Conservation (phyloP, 2,797 vertebrate genomes). For the Tapirus indicus region DNA sequence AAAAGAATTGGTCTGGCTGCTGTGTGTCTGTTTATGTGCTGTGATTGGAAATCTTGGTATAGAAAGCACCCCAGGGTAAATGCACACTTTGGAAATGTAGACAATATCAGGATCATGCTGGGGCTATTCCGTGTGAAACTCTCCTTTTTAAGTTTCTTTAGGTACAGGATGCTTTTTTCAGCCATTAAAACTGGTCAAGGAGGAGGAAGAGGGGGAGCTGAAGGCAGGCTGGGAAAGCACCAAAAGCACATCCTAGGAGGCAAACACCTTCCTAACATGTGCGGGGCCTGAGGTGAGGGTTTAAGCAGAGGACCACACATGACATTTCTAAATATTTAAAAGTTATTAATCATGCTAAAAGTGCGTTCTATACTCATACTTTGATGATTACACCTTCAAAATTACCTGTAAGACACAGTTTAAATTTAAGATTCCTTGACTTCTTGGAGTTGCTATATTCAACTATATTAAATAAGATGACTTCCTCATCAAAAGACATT, state of each 20-base stretch:
- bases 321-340: slow-evolving; percentile 33
- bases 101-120: not conserved
- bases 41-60: not conserved
- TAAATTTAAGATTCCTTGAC: not conserved
- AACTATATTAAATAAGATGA: not conserved
- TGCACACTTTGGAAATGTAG: not conserved
- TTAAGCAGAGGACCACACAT: not conserved
- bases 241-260: not conserved
- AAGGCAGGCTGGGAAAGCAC: not conserved
- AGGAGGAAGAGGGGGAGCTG: not conserved
- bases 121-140: not conserved
- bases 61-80: not conserved
- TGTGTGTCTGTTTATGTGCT: not conserved
- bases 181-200: not conserved
- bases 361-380: not conserved
- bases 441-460: not conserved
- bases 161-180: not conserved
- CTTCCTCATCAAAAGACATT: slow-evolving; percentile 22
- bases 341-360: not conserved
- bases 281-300: not conserved
- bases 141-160: not conserved
- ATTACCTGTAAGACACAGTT: not conserved
- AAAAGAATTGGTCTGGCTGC: not conserved
- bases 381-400: not conserved
- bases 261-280: not conserved